Conservation (phyloP, 2,888 invertebrate species). For the Mesorhabditis spiculigera region DNA sequence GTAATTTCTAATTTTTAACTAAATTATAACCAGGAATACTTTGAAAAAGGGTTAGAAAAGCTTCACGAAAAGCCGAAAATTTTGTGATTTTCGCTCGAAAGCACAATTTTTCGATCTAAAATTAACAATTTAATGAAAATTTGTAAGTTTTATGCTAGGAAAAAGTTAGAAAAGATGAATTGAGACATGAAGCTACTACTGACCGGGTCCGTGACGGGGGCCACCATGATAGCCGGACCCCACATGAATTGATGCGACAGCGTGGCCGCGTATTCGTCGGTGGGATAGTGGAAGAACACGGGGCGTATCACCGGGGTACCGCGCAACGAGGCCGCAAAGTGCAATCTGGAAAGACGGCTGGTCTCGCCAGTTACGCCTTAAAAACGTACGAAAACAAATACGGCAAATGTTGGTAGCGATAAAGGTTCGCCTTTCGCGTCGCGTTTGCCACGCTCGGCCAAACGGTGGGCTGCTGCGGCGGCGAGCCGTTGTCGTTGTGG, state of each 20-base stretch:
- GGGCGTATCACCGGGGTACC: conserved; percentile 6
- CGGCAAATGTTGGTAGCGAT: conserved; percentile 52
- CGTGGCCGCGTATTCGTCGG: conserved; percentile 34
- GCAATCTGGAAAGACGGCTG: neutral
- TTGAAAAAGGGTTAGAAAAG: too few relatives aligned
- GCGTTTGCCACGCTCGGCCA: conserved; percentile 55
- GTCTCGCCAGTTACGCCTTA: too few relatives aligned
- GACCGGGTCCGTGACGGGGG: conserved; percentile 32
- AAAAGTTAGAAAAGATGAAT: too few relatives aligned
- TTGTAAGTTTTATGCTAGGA: too few relatives aligned
- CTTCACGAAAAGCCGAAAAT: too few relatives aligned
- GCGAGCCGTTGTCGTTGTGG: conserved; percentile 45
- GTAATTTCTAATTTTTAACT: too few relatives aligned
- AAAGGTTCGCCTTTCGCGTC: conserved; percentile 47
- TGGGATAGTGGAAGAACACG: conserved; percentile 15
- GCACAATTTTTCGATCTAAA: too few relatives aligned
- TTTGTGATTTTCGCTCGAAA: too few relatives aligned
- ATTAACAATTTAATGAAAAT: too few relatives aligned
- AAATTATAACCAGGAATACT: too few relatives aligned
- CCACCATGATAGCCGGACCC: conserved; percentile 42
- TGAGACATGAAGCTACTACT: neutral
- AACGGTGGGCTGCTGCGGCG: conserved; percentile 51
- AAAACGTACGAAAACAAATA: conserved; percentile 43
- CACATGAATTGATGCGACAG: conserved; percentile 53
- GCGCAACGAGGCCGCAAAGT: neutral